Base-by-base conservation (phyloP, 2,797 vertebrate species). In the Avahi laniger region DNA sequence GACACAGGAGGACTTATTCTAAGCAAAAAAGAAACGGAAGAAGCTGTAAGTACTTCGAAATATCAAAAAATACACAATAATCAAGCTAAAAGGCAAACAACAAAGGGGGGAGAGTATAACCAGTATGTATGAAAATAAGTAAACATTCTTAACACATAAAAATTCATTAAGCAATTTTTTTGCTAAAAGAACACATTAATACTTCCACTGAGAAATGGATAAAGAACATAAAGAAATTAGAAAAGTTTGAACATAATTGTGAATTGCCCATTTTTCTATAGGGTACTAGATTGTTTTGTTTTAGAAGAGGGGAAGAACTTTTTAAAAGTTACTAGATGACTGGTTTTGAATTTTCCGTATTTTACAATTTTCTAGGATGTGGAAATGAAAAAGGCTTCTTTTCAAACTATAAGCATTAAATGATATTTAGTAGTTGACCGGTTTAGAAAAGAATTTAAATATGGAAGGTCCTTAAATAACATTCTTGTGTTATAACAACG, bases 341-440 rank as follows among this genome's bases (percentile, higher is more conserved):
- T 76, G 81, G 76, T 73, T 63, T 75, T 18, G 3, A 38, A 1
- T 33, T 61, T 33, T 33, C 50, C 54, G 1, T 41, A 48, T 84
- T 80, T 87, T 61, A 83, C 20, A 84, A 48, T 80, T 70, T 95
- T 69, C 46, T 87, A 92, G 28, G 30, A 86, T 86, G 63, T 82
- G 12, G 41, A 78, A 91, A 85, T 46, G 22, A 8, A 93, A 94
- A 94, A n/a, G 6, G 33, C 9, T 83, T 89, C 46, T 35, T 73
- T 89, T 91, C 38, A 38, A 78, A 18, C 26, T 38, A 59, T 20
- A n/a, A 81, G 81, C 24, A 87, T 52, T 54, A 84, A 90, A 65
- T 73, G 69, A 22, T 59, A n/a, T 35, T 61, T 69, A 73, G 35
- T 41, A 8, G 57, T 54, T 43, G 28, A 72, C 26, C 41, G 41